Conservation (phyloP, 2,113 vertebrate species). For the Sialia sialis region DNA sequence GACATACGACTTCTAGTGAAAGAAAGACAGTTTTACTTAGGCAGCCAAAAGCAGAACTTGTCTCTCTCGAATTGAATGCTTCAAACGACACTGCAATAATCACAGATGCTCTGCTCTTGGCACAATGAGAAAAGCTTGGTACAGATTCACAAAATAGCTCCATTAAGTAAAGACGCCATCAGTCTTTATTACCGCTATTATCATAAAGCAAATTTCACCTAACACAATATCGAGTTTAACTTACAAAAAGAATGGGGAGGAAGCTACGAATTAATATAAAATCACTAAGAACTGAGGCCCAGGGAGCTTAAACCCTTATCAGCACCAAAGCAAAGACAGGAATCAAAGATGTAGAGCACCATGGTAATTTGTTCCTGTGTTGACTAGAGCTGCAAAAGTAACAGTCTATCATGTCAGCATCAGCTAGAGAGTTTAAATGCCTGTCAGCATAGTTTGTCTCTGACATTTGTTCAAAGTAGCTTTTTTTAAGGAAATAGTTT, state of each 20-base stretch:
- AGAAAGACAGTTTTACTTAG: not conserved
- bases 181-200: slow-evolving; percentile 41
- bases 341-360: not conserved
- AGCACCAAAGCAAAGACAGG: not conserved
- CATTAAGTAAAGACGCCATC: slow-evolving; percentile 3
- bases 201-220: slow-evolving; percentile 33
- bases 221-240: not conserved
- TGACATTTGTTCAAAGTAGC: not conserved
- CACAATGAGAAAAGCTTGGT: slow-evolving; percentile 29
- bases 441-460: not conserved
- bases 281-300: not conserved
- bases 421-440: not conserved
- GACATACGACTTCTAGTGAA: not conserved
- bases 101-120: slow-evolving; percentile 58
- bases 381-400: not conserved
- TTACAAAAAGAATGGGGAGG: not conserved
- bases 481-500: not conserved
- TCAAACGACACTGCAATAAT: slow-evolving; percentile 3
- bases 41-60: not conserved
- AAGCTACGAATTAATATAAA: slow-evolving; percentile 27
- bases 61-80: not conserved
- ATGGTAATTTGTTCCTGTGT: not conserved
- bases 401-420: not conserved
- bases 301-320: not conserved
- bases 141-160: slow-evolving; percentile 16